Evolutionary conservation across 2,888 invertebrate genomes (phyloP).

Genomic region (Catocala fraxini): DNA sequence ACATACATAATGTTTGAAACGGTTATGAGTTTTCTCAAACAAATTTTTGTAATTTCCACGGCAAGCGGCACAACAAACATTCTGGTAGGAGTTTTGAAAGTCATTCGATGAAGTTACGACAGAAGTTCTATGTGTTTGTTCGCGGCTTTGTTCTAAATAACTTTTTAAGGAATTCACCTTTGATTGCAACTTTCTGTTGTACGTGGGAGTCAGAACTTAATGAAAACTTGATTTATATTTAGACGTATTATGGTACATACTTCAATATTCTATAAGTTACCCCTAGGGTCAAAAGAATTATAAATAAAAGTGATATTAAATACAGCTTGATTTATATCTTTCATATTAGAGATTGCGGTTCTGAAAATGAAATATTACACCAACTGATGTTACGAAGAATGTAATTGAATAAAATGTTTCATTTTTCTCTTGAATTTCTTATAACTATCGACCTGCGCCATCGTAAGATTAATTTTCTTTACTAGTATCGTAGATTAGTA

Average conservation of each 20-base stretch:
- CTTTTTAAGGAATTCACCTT: constrained; percentile 41
- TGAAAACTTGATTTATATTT: constrained; percentile 4
- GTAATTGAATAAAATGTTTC: background rate
- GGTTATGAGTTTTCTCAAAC: constrained; percentile 29
- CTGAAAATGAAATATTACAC: background rate
- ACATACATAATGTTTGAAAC: constrained; percentile 17
- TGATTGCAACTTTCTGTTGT: constrained; percentile 17
- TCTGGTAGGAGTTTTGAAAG: constrained; percentile 50
- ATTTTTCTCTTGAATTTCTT: too few species aligned
- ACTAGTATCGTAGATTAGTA: too few species aligned
- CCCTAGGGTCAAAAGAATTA: background rate
- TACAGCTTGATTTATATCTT: background rate
- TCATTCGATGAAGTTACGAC: constrained; percentile 53
- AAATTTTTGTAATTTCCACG: constrained; percentile 52
- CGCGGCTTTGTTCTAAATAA: constrained; percentile 42
- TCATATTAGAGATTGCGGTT: background rate
- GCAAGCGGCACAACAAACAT: constrained; percentile 53
- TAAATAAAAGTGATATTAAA: constrained; percentile 2
- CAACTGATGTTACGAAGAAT: background rate
- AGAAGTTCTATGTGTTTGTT: constrained; percentile 52
- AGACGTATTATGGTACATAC: too few species aligned
- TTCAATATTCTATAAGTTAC: background rate
- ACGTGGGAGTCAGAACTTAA: constrained; percentile 4
- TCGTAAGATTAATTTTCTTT: too few species aligned
- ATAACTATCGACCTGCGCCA: too few species aligned